A percentile compares a stretch with the other conserved stretches of the same genome.
These are phyloP conservation scores for Oligia latruncula DNA, from an alignment of 2,888 invertebrate genomes.

Conservation along the genomic window DNA sequence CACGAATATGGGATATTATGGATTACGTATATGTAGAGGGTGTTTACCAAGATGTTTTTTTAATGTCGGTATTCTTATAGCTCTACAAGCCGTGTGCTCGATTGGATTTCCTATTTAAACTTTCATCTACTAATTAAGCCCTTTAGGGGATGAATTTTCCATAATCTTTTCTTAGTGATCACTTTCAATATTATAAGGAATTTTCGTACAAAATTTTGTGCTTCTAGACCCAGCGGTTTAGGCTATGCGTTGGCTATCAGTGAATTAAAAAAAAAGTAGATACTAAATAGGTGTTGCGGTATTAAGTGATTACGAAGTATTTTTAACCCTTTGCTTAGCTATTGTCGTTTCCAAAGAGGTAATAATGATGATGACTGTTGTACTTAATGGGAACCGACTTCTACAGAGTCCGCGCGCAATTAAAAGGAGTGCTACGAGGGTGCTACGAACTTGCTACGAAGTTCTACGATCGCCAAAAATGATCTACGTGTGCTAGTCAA, in stretches of 20 bases:
- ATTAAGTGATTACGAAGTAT: slow-evolving; percentile 12
- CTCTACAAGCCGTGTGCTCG: background rate
- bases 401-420: slow-evolving; percentile 66
- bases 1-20: slow-evolving; percentile 59
- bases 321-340: slow-evolving; percentile 32
- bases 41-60: slow-evolving; percentile 54
- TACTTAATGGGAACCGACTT: slow-evolving; percentile 60
- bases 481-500: slow-evolving; percentile 12
- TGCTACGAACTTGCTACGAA: slow-evolving; percentile 49
- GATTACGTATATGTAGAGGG: slow-evolving; percentile 58
- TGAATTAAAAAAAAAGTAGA: background rate
- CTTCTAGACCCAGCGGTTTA: background rate
- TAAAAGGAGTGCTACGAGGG: slow-evolving; percentile 73
- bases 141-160: background rate
- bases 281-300: background rate
- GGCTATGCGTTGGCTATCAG: background rate
- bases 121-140: background rate
- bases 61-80: slow-evolving; percentile 42
- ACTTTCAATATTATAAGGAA: background rate
- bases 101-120: background rate
- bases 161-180: background rate
- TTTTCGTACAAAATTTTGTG: background rate
- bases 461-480: slow-evolving; percentile 53
- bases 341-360: slow-evolving; percentile 25
- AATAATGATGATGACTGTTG: slow-evolving; percentile 70